Evolutionary conservation across 2,888 invertebrate genomes (phyloP), one percentile per base, ranked within the genome.

Genomic region (Folsomia candida): DNA sequence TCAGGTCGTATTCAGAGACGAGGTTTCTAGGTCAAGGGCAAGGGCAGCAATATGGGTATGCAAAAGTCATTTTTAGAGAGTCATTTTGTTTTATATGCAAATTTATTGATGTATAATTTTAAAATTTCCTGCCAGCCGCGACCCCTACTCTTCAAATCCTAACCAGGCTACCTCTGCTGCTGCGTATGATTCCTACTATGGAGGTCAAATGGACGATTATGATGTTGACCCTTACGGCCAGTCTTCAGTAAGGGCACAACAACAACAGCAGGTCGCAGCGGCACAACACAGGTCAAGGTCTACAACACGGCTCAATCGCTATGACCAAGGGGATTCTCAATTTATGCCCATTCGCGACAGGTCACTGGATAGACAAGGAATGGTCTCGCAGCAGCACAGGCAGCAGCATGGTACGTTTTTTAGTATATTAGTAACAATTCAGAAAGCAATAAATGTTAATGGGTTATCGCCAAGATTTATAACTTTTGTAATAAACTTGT

Each of bases 341-440:
- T 94, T 94, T 85, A 89, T 93, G 80, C 93, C 93, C 75, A 91
- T 91, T 78, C 86, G 93, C 81, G 88, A 89, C 81, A 86, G 89
- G 72, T 88, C 88, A 68, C 84, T 89, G 74, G 89, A 89, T 82
- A 69, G 67, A 51, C 66, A 67, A 60, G 70, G 68, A 9, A 47
- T 47, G 47, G n/a, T n/a, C n/a, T 6, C 6, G 6, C 11, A 20
- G 11, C 57, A 57, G 20, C 11, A n/a, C 6, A 6, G 6, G 6
- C 57, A 57, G 20, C 57, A 57, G 57, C n/a, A n/a, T n/a, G n/a
- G n/a, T n/a, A n/a, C n/a, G n/a, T n/a, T n/a, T n/a, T n/a, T n/a
- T n/a, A n/a, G n/a, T n/a, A n/a, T n/a, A n/a, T n/a, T n/a, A n/a
- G n/a, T n/a, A n/a, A n/a, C n/a, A n/a, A n/a, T n/a, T n/a, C n/a